Evolutionary conservation across 2,113 vertebrate species (phyloP).

Genomic region (Pyxicephalus adspersus): DNA sequence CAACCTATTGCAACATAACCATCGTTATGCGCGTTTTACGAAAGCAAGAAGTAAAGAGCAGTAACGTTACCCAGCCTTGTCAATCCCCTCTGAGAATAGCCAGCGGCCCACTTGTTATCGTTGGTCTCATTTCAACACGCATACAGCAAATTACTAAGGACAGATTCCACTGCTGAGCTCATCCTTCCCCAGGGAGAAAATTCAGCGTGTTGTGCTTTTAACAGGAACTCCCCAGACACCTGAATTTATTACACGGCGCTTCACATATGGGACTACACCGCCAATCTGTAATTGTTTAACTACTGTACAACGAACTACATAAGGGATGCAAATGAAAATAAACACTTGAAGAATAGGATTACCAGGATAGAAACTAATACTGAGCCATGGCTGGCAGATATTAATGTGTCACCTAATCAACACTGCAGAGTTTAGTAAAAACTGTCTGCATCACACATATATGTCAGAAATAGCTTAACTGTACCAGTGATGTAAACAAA

Average conservation of each 20-base stretch:
- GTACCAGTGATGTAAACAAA: no score
- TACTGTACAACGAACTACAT: not conserved
- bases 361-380: not conserved
- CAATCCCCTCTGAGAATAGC: conserved; percentile 39
- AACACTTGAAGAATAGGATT: not conserved
- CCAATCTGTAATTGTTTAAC: conserved; percentile 45
- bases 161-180: conserved; percentile 53
- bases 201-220: conserved; percentile 50
- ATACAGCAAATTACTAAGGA: conserved; percentile 52
- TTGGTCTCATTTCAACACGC: conserved; percentile 54
- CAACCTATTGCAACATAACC: conserved; percentile 7
- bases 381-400: not conserved
- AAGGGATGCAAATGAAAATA: not conserved
- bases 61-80: conserved; percentile 8
- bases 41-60: not conserved
- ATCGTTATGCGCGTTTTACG: not conserved
- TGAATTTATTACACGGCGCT: conserved; percentile 37
- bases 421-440: not conserved
- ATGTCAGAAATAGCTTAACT: no score
- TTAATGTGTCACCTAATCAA: not conserved
- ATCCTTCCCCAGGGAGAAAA: conserved; percentile 39
- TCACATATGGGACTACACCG: conserved; percentile 6
- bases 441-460: not conserved
- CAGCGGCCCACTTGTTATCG: conserved; percentile 49
- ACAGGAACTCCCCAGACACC: conserved; percentile 52